Percentiles rank a stretch among this genome's conserved stretches.
Conservation (phyloP, 2,797 vertebrate species). For the Acanthurus leucopareius region DNA sequence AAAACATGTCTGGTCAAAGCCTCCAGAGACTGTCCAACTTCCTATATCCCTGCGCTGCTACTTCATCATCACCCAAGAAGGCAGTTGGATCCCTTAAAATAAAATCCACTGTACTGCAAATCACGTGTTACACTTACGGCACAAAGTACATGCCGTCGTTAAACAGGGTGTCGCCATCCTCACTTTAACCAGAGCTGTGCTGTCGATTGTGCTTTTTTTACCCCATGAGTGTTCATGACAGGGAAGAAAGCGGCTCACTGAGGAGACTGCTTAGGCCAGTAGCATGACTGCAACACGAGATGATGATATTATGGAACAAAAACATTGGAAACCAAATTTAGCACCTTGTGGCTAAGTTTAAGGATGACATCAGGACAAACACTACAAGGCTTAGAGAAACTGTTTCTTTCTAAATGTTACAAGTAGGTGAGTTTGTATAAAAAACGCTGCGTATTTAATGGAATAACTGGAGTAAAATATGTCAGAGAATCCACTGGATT, state of each 20-base stretch:
- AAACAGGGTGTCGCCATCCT: conserved; percentile 80
- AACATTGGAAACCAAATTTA: conserved; percentile 34
- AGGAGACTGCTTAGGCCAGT: conserved; percentile 44
- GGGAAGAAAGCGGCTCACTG: conserved; percentile 56
- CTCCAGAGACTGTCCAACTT: conserved; percentile 77
- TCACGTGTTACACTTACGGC: conserved; percentile 74
- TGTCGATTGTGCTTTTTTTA: conserved; percentile 52
- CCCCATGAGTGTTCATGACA: conserved; percentile 58
- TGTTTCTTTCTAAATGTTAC: background rate
- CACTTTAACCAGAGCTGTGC: conserved; percentile 71
- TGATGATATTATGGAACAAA: conserved; percentile 46
- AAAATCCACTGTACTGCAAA: conserved; percentile 77
- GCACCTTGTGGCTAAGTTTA: conserved; percentile 29
- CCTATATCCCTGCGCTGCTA: conserved; percentile 73
- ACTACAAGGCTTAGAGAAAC: background rate
- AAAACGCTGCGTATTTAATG: too few species aligned
- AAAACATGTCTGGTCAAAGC: conserved; percentile 85
- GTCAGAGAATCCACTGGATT: background rate
- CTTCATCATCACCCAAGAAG: conserved; percentile 78
- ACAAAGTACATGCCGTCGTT: conserved; percentile 76
- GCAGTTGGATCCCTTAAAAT: conserved; percentile 78
- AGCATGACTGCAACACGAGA: conserved; percentile 43
- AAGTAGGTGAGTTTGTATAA: background rate
- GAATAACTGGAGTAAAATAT: background rate
- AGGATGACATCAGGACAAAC: conserved; percentile 25